Conservation (phyloP, 2,888 invertebrate species). For the Trichopoda pennipes region DNA sequence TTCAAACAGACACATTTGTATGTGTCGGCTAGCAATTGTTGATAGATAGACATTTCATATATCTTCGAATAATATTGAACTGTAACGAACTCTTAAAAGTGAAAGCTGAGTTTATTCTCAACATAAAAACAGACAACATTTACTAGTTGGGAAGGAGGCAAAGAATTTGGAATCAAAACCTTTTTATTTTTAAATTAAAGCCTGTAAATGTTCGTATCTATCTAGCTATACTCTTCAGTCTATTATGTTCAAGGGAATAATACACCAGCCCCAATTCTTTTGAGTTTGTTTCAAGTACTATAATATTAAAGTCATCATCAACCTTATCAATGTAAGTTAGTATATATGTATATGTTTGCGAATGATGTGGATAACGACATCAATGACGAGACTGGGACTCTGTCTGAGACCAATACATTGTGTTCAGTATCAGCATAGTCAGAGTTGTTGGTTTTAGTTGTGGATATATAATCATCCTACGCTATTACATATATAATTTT, state of each 20-base stretch:
- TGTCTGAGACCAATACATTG: constrained; percentile 37
- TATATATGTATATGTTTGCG: not conserved
- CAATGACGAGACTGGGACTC: constrained; percentile 35
- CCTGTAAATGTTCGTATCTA: not conserved
- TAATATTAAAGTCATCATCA: constrained; percentile 49
- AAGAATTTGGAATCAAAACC: constrained; percentile 56
- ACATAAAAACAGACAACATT: constrained; percentile 32
- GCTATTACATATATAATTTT: constrained; percentile 36
- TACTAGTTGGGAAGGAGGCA: not conserved
- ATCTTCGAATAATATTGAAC: constrained; percentile 20
- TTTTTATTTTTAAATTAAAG: constrained; percentile 37
- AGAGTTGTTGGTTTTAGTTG: constrained; percentile 29
- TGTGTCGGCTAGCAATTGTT: constrained; percentile 16
- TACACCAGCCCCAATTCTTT: constrained; percentile 32
- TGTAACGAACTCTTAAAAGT: constrained; percentile 51
- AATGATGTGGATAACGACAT: constrained; percentile 18
- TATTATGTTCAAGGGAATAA: constrained; percentile 57
- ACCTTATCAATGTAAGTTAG: constrained; percentile 4
- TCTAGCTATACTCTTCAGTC: constrained; percentile 26
- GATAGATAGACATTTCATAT: not conserved
- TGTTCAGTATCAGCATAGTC: constrained; percentile 33
- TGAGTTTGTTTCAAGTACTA: constrained; percentile 10
- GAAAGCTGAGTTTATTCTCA: constrained; percentile 60
- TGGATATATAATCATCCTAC: not conserved
- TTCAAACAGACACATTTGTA: constrained; percentile 26